phyloP scores from a whole-genome alignment of 2,797 vertebrate genomes.

The Periophthalmus magnuspinnatus region DNA sequence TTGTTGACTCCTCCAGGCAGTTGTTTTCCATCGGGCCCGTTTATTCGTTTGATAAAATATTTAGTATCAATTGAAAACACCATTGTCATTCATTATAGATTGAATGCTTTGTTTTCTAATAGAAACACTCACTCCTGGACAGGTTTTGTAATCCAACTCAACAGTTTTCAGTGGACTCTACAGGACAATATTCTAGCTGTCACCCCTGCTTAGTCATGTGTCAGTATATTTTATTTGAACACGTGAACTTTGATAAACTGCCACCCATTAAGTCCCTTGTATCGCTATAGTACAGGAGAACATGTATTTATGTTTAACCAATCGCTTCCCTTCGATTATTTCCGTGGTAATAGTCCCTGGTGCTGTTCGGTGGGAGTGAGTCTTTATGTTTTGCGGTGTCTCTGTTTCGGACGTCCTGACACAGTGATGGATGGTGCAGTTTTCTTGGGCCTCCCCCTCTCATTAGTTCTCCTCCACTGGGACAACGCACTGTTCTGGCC shows the following conservation, averaged over 20 bases:
- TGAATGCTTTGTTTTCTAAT: no score
- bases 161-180: not conserved
- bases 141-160: not conserved
- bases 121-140: no score
- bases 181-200: not conserved
- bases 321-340: slow-evolving; percentile 14
- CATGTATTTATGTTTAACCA: slow-evolving; percentile 9
- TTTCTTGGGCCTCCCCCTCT: slow-evolving; percentile 39
- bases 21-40: no score
- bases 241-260: not conserved
- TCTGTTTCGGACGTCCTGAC: slow-evolving; percentile 45
- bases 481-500: slow-evolving; percentile 6
- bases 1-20: no score
- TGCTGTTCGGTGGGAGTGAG: slow-evolving; percentile 16
- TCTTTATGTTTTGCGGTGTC: slow-evolving; percentile 29
- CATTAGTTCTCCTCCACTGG: slow-evolving; percentile 38
- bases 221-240: not conserved
- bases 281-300: slow-evolving; percentile 2
- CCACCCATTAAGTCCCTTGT: slow-evolving; percentile 4
- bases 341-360: not conserved
- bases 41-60: no score
- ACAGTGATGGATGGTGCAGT: slow-evolving; percentile 60
- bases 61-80: no score
- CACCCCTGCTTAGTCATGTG: not conserved
- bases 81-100: no score